Evolutionary conservation across 2,888 invertebrate species (phyloP).

Genomic region (Ypsolopha sequella): DNA sequence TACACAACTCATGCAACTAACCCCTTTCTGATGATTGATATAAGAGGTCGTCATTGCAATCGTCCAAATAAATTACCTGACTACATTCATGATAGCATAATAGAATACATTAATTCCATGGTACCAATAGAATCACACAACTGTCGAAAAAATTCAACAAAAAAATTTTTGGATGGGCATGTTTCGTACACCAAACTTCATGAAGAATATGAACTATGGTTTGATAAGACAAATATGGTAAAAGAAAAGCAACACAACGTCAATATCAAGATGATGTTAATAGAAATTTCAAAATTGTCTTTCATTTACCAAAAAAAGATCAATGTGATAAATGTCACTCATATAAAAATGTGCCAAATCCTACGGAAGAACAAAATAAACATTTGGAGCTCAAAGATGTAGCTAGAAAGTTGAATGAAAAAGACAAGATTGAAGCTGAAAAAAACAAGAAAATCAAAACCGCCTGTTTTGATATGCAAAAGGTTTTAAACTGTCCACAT

Average conservation of each 20-base stretch:
- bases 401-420: not conserved
- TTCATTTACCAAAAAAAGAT: not conserved
- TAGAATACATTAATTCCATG: not conserved
- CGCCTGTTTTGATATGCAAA: not conserved
- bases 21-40: not conserved
- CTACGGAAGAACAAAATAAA: not conserved
- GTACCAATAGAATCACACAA: not conserved
- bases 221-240: not conserved
- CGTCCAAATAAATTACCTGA: not conserved
- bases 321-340: not conserved
- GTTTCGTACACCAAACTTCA: not conserved
- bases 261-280: not conserved
- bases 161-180: not conserved
- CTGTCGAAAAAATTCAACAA: not conserved
- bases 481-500: not conserved
- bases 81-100: not conserved
- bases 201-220: not conserved
- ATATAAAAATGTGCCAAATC: not conserved
- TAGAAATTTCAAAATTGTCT: not conserved
- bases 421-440: not conserved
- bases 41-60: not conserved
- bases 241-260: not conserved
- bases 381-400: not conserved
- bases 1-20: too few species aligned
- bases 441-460: not conserved